Evolutionary conservation across 64 coral and sea anemone genomes (phyloP).

Genomic region (Cladopsammia gracilis): DNA sequence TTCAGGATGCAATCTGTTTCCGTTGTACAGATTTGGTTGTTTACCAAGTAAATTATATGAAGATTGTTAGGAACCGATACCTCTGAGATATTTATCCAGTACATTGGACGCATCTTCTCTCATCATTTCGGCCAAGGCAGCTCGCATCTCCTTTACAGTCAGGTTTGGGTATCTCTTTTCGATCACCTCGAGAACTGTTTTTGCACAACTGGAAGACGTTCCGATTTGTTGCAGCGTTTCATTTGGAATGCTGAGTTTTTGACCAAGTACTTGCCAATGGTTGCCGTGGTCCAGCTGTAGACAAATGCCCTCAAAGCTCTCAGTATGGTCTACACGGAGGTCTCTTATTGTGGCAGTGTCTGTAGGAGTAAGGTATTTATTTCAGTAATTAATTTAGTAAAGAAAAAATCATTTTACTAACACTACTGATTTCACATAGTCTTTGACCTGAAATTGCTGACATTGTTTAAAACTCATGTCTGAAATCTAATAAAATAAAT

Average conservation of each 20-base stretch:
- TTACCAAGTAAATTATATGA: too few species aligned
- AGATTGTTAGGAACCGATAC: neutral
- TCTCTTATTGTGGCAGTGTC: neutral
- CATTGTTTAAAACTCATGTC: too few species aligned
- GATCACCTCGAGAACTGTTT: constrained; percentile 24
- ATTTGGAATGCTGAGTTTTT: neutral
- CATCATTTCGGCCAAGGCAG: neutral
- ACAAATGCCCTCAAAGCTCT: constrained; percentile 41
- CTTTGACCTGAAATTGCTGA: too few species aligned
- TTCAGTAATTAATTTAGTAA: too few species aligned
- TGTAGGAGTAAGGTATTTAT: neutral
- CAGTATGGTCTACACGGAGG: neutral
- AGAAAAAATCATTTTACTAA: too few species aligned
- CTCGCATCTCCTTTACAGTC: constrained; percentile 26
- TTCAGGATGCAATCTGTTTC: too few species aligned
- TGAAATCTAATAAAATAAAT: too few species aligned
- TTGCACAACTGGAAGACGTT: neutral
- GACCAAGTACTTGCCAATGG: neutral
- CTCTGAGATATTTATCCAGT: constrained; percentile 14
- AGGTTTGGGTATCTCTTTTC: constrained; percentile 15
- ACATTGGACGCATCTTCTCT: constrained; percentile 17
- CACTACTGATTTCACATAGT: too few species aligned
- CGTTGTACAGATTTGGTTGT: too few species aligned
- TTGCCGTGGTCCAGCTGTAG: constrained; percentile 8
- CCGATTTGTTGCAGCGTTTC: neutral